Base-by-base conservation (phyloP, 2,113 vertebrate genomes). In the Scatophagus argus region DNA sequence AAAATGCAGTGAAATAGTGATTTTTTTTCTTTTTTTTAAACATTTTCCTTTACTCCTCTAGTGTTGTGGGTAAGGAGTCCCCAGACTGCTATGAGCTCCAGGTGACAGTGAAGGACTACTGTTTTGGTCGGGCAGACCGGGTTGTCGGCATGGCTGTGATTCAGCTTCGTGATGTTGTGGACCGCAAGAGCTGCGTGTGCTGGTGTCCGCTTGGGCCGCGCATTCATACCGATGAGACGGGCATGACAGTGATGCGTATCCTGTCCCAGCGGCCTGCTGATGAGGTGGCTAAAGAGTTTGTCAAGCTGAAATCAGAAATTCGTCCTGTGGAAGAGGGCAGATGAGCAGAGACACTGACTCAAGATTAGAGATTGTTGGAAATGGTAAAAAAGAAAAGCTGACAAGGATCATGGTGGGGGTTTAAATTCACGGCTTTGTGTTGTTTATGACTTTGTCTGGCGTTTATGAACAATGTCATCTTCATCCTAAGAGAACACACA, bases 81-180 rank as follows among this genome's bases (percentile, higher is more conserved):
- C 0, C 86, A 0, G 97, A 99, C 76, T 96, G 96, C 89, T 99
- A 99, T 0, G 98, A 99, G 93, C 93, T 99, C 65, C 98, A 99
- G 90, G 93, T 97, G 70, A 96, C 96, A 0, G 95, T 98, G 90
- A 99, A 99, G 93, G 98, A 99, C 72, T 99, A 99, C 95, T 99
- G 98, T 83, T 99, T 99, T 70, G 98, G 97, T 59, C 96, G 98
- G 17, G 97, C 97, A 17, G 98, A 99, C 94, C 96, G 95, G 0
- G 93, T 99, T 21, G 94, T 99, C 63, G 98, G 98, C 41, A 77
- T 98, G 58, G 94, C 97, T 2, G 95, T 99, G 85, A 88, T 99
- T 78, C 97, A 98, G 92, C 94, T 99, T 76, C 93, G 97, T 16
- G 97, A 98, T 46, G 93, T 98, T 55, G 94, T 94, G 3, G 96